A percentile compares a stretch with the other conserved stretches of the same genome.
phyloP scores from a whole-genome alignment of 2,888 invertebrate genomes.

The Mellilla xanthometata region DNA sequence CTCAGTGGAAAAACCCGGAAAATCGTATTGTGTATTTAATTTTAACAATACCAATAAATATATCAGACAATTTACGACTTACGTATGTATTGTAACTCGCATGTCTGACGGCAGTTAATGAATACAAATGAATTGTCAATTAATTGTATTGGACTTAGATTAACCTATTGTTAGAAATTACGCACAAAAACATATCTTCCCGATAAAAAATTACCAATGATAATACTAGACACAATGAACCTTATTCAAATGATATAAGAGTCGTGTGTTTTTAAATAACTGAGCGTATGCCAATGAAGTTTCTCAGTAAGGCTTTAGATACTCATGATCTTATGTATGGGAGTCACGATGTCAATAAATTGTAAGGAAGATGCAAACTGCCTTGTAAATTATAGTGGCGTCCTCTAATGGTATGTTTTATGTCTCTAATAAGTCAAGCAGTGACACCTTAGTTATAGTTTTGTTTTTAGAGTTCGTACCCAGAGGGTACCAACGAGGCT shows the following conservation, averaged over 20 bases:
- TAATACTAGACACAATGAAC: too few relatives aligned
- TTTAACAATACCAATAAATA: background rate
- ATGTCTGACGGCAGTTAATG: constrained; percentile 17
- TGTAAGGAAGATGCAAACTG: constrained; percentile 27
- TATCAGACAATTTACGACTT: background rate
- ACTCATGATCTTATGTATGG: constrained; percentile 6
- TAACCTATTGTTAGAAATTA: constrained; percentile 34
- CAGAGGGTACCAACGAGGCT: too few relatives aligned
- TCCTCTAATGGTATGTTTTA: background rate
- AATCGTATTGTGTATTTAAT: too few relatives aligned
- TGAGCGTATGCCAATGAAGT: too few relatives aligned
- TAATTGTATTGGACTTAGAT: constrained; percentile 31
- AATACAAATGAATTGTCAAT: constrained; percentile 33
- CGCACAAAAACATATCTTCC: constrained; percentile 5
- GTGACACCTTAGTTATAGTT: too few relatives aligned
- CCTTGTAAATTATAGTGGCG: constrained; percentile 29
- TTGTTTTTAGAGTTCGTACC: too few relatives aligned
- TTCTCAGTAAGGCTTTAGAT: too few relatives aligned
- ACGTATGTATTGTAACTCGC: background rate
- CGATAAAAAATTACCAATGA: background rate
- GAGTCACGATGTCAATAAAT: constrained; percentile 41
- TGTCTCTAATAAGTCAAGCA: too few relatives aligned
- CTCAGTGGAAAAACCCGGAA: too few relatives aligned
- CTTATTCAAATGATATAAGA: too few relatives aligned
- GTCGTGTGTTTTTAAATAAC: too few relatives aligned